Conservation (phyloP, 2,888 invertebrate species). For the Syrphus vitripennis region DNA sequence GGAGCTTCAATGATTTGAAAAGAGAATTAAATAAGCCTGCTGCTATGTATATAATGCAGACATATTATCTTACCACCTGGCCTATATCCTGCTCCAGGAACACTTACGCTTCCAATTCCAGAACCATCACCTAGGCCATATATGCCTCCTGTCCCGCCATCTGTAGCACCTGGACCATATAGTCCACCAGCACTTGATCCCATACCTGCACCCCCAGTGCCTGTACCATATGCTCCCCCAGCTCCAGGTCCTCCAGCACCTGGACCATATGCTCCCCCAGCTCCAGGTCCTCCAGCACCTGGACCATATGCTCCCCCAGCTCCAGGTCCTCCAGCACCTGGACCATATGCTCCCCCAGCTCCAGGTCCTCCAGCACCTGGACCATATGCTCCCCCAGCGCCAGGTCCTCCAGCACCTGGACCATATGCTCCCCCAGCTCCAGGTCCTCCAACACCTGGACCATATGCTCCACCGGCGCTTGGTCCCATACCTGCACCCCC, state of each 20-base stretch:
- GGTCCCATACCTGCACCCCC: neutral
- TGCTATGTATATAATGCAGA: no score
- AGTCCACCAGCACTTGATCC: constrained; percentile 28
- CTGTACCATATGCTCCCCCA: neutral
- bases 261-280: constrained; percentile 18
- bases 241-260: neutral
- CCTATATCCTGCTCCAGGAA: constrained; percentile 18
- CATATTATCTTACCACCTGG: constrained; percentile 46
- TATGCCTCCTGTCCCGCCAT: constrained; percentile 4
- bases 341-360: neutral
- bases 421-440: neutral
- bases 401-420: constrained; percentile 1
- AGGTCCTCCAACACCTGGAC: no score
- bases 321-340: neutral
- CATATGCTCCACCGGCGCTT: neutral
- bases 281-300: constrained; percentile 53
- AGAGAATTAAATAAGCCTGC: no score
- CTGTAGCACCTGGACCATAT: constrained; percentile 22
- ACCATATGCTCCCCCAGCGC: neutral
- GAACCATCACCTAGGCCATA: constrained; percentile 17
- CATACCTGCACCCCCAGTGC: neutral
- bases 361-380: no score
- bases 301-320: constrained; percentile 9
- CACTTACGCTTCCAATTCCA: constrained; percentile 1
- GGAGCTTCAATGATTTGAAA: constrained; percentile 38